Base-by-base conservation (phyloP, 2,888 invertebrate genomes). In the Scaptomyza flava region DNA sequence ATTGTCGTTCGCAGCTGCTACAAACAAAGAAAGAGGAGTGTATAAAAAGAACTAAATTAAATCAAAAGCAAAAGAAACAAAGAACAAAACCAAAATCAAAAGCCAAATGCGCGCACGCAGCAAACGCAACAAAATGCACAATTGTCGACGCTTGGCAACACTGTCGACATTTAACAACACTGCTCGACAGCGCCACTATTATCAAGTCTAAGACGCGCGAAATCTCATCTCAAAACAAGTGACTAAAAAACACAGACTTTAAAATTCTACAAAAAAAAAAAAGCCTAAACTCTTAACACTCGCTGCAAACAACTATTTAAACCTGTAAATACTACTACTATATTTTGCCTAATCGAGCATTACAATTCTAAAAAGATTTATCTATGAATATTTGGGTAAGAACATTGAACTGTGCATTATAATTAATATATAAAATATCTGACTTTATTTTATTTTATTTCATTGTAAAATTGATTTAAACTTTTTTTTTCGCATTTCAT, bases 331-430 rank as follows among this genome's bases (percentile, higher is more conserved):
- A 66, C 17, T 34, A 66, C 36, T 59, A 27, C 38, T 60, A 36
- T 54, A 59, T 33, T 70, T 85, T 70, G 73, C 68, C 81, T 57
- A 66, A 75, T 51, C 52, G 64, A 62, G 38, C 47, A 72, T 62
- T 61, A 56, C 41, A 63, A 60, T 63, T 50, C 50, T 5, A 7
- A 70, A 52, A 71, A 79, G 83, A 72, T 62, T 70, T 78, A 74
- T 91, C 91, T 91, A 92, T 91, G 92, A 91, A 91, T 91, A 91
- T 91, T 91, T 91, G 91, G 91, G 92, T 91, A 91, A 91, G 86
- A 48, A 48, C 42, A 17, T 17, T 20, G 3, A 5, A 6, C 9
- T 8, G 30, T 45, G 31, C 33, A 34, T 17, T 17, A 17, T 17
- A 17, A 17, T 17, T 17, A 17, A 17, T 17, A 17, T 17, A 17